A percentile compares a stretch with the other conserved stretches of the same genome.
Evolutionary conservation across 2,888 invertebrate genomes (phyloP).

Genomic region (Caradrina clavipalpis): DNA sequence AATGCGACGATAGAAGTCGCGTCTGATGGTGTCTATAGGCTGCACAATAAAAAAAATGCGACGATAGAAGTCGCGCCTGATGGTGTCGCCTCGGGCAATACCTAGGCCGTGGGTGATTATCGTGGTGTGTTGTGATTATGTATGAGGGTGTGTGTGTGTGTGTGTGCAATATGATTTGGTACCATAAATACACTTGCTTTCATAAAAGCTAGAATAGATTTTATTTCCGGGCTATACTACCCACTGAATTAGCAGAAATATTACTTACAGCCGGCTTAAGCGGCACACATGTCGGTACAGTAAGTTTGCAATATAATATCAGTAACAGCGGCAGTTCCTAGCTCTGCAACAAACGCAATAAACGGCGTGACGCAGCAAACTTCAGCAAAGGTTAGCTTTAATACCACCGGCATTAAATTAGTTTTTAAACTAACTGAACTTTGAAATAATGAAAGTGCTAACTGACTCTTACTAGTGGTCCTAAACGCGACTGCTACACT

Average conservation of each 20-base stretch:
- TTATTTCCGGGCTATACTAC: not conserved
- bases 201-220: not conserved
- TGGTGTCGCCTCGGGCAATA: no score
- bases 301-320: conserved; percentile 22
- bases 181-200: conserved; percentile 6
- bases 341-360: conserved; percentile 43
- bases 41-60: no score
- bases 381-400: conserved; percentile 44
- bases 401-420: conserved; percentile 45
- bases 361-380: conserved; percentile 31
- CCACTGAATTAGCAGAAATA: not conserved
- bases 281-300: not conserved
- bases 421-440: conserved; percentile 48
- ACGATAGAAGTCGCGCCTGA: no score
- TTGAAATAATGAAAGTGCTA: conserved; percentile 25
- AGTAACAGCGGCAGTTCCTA: conserved; percentile 15
- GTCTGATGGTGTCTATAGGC: no score
- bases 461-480: no score
- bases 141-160: no score
- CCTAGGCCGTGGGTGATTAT: no score
- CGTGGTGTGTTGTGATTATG: no score
- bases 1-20: no score
- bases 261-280: not conserved
- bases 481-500: no score
- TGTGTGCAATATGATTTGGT: no score